Percentiles rank a stretch among this genome's conserved stretches.
Conservation (phyloP, 2,888 invertebrate species). For the Dascillus cervinus region DNA sequence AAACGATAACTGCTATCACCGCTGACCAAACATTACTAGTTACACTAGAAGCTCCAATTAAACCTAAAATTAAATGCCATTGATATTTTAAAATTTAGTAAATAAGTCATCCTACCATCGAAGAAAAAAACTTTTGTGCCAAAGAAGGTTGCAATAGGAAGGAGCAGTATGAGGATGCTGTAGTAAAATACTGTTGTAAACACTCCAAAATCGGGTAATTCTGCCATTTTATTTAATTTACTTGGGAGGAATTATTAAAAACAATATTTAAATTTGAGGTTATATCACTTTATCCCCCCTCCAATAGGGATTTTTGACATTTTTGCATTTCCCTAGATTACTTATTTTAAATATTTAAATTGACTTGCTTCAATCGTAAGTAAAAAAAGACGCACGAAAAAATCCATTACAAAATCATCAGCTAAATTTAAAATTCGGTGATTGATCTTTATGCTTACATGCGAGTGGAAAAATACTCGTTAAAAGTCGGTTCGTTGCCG, state of each 20-base stretch:
- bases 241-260: too few relatives aligned
- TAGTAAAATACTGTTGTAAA: conserved; percentile 72
- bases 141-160: conserved; percentile 72
- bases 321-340: too few relatives aligned
- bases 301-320: too few relatives aligned
- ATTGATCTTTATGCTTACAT: too few relatives aligned
- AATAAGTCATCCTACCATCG: conserved; percentile 52
- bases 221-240: conserved; percentile 40
- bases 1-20: conserved; percentile 62
- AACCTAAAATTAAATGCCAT: conserved; percentile 43
- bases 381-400: too few relatives aligned
- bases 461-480: conserved; percentile 1
- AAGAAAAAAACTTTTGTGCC: conserved; percentile 59
- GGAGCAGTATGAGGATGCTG: conserved; percentile 65
- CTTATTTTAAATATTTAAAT: too few relatives aligned
- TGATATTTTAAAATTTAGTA: too few relatives aligned
- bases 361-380: too few relatives aligned
- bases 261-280: too few relatives aligned
- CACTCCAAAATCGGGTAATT: conserved; percentile 60
- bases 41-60: conserved; percentile 45
- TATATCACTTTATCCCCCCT: too few relatives aligned
- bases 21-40: conserved; percentile 74
- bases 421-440: too few relatives aligned
- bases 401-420: too few relatives aligned
- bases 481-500: not conserved